phyloP scores from a whole-genome alignment of 2,113 vertebrate genomes.

The Acanthisitta chloris region DNA sequence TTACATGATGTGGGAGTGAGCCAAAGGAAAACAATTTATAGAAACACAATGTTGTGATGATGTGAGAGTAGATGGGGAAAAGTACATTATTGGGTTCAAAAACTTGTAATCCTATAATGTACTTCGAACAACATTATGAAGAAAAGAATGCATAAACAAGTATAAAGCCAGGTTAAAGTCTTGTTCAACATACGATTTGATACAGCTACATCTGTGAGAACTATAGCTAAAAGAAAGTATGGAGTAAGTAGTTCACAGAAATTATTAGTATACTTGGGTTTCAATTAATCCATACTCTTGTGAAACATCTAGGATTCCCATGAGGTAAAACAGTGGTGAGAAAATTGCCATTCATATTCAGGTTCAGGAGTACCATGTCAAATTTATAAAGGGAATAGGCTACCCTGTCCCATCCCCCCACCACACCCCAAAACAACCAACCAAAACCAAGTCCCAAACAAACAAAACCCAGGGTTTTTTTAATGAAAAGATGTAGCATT shows the following conservation, averaged over 20 bases:
- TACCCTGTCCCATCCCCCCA: background rate
- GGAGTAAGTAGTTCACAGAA: rapidly evolving
- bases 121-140: background rate
- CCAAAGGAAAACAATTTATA: background rate
- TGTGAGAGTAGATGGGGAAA: background rate
- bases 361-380: background rate
- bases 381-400: background rate
- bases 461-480: too few species aligned
- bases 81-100: background rate
- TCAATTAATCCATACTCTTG: background rate
- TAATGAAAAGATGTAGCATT: background rate
- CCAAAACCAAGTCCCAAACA: too few species aligned
- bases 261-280: background rate
- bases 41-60: background rate
- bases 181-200: background rate
- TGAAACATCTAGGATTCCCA: background rate
- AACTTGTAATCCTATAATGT: background rate
- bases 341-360: background rate
- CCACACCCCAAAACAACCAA: background rate
- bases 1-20: background rate
- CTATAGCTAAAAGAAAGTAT: background rate
- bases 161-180: background rate
- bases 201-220: background rate
- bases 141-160: background rate
- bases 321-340: background rate